Evolutionary conservation across 1,140 invertebrate genomes (phyloP), one percentile per base, ranked within the genome.

Genomic region (Samia ricini): DNA sequence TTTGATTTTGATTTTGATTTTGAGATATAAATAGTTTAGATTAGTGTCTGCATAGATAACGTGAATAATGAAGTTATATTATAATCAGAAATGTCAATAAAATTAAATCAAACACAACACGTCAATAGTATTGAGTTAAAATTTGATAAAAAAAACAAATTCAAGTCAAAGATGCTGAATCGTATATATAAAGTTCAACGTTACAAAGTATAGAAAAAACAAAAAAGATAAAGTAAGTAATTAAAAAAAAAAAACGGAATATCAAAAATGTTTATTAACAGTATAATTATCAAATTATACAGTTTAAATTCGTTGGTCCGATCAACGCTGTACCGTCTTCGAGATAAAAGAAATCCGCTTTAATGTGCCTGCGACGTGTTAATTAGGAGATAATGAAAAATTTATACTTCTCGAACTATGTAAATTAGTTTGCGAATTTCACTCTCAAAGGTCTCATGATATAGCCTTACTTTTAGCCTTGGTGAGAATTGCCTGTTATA

Each of bases 301-400:
- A 42, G 33, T 42, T 15, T 42, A 12, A 42, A 7, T 42, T 42
- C 33, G 33, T 42, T 42, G 12, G 33, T 42, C 33, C 8, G n/a
- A 12, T 42, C 4, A 4, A 42, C 33, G n/a, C 10, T 15, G 33
- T 15, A 15, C 33, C 33, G 7, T 42, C 33, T 42, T 42, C n/a
- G 33, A 42, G 33, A 42, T 42, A 42, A 42, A 42, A 42, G 33
- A 42, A 42, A 15, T 42, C 33, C 33, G 2, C 33, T 10, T 42
- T 42, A 42, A 42, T 10, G 1, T 42, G 33, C n/a, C n/a, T 42
- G 33, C 12, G 33, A 42, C 10, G 33, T n/a, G n/a, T 42, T 42
- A 42, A 42, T 42, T 42, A 42, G n/a, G n/a, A 42, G 33, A 42
- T 42, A 42, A 42, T 42, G 33, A 42, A 42, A 42, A 42, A 42